A percentile compares a stretch with the other conserved stretches of the same genome.
These are phyloP conservation scores for Cepaea hortensis DNA, from an alignment of 2,888 invertebrate genomes.

Conservation along the genomic window DNA sequence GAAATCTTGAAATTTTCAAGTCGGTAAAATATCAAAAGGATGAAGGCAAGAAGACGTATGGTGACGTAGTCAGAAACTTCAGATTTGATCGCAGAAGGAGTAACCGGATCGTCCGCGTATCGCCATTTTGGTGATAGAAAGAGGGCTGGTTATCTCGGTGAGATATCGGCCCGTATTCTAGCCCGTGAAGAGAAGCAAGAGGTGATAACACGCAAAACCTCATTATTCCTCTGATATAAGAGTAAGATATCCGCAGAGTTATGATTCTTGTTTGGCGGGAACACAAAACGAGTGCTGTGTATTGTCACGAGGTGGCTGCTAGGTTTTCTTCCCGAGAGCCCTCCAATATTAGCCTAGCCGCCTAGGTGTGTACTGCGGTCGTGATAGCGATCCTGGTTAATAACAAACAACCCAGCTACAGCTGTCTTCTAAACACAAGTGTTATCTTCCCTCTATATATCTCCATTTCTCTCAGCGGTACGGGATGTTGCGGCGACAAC, in stretches of 20 bases:
- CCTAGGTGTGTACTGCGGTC: neutral
- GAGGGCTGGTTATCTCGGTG: constrained; percentile 25
- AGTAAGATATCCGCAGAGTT: constrained; percentile 29
- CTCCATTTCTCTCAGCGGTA: too few species aligned
- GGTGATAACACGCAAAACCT: constrained; percentile 36
- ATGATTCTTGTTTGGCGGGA: constrained; percentile 37
- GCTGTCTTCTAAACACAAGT: too few species aligned
- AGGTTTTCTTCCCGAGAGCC: neutral
- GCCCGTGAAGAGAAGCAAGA: constrained; percentile 32
- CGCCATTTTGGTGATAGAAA: constrained; percentile 40
- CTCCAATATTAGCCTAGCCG: neutral
- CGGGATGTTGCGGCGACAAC: too few species aligned
- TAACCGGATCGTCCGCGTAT: constrained; percentile 40
- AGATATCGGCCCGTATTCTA: constrained; percentile 45
- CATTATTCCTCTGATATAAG: constrained; percentile 44
- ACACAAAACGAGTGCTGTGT: constrained; percentile 25
- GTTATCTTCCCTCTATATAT: too few species aligned
- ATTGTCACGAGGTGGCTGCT: neutral
- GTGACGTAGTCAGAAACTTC: constrained; percentile 40
- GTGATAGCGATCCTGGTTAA: too few species aligned
- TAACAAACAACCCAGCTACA: too few species aligned
- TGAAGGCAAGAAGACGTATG: constrained; percentile 39
- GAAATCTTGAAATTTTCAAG: constrained; percentile 47
- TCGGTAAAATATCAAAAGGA: constrained; percentile 43
- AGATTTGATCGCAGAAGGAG: constrained; percentile 37